phyloP scores from a whole-genome alignment of 2,113 vertebrate species.

The Gobius niger region DNA sequence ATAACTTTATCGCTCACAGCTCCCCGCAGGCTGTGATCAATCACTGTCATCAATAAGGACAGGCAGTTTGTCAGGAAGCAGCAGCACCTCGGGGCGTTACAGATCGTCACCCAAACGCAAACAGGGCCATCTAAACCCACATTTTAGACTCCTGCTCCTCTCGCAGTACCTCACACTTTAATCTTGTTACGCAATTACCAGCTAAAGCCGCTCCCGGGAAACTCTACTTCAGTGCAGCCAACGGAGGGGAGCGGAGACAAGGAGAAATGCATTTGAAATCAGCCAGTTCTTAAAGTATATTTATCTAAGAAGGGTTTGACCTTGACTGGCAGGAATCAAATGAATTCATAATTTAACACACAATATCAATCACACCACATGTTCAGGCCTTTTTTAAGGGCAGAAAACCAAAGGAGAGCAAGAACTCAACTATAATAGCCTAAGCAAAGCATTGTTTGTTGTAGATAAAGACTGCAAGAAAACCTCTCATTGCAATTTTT shows the following conservation, averaged over 20 bases:
- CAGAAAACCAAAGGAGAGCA: no score
- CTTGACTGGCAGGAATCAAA: no score
- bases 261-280: conserved; percentile 17
- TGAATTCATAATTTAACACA: no score
- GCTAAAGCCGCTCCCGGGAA: conserved; percentile 11
- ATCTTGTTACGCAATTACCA: conserved; percentile 29
- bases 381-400: no score
- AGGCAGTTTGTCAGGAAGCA: conserved; percentile 65
- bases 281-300: not conserved
- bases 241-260: not conserved
- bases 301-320: no score
- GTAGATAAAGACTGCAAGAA: no score
- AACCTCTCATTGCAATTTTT: no score
- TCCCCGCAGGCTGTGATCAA: conserved; percentile 66
- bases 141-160: conserved; percentile 31
- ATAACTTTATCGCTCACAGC: conserved; percentile 69
- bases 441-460: no score
- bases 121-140: conserved; percentile 33
- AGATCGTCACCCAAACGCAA: conserved; percentile 6
- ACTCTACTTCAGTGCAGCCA: conserved; percentile 8
- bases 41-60: conserved; percentile 72
- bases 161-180: conserved; percentile 32
- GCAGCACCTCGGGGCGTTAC: conserved; percentile 29
- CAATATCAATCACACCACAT: no score
- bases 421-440: no score